Base-by-base conservation (phyloP, 1,140 invertebrate species). In the Ruditapes philippinarum region DNA sequence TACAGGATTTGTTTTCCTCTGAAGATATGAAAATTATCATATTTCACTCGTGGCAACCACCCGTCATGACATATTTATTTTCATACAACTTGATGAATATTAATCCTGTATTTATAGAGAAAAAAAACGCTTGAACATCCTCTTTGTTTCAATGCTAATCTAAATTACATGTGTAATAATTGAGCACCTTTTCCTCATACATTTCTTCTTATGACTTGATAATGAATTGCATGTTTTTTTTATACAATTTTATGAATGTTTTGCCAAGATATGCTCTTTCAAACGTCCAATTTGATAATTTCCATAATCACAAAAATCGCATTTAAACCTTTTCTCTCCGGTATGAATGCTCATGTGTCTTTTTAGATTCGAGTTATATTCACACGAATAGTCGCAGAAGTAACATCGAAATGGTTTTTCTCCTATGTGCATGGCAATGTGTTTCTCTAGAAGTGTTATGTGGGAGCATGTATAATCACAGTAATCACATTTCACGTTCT, bases 321-420 rank as follows among this genome's bases (percentile, higher is more conserved):
- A 82, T 25, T 42, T 45, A 54, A 65, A 82, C 14, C 22, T 19
- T 82, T 49, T 45, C 51, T 82, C 57, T 68, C 80, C n/a, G 25
- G 80, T n/a, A 82, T 68, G 80, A 25, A 45, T 45, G 0, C 57
- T 62, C 80, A 82, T 68, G 31, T 82, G 80, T 68, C 14, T n/a
- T 60, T 68, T 68, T 40, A 82, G 40, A 68, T 12, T 33, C 38
- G n/a, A n/a, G 0, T 38, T 45, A 11, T 68, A 11, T 17, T 0
- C 1, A 68, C 12, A 68, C 38, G 25, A n/a, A 28, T n/a, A 31
- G 68, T 28, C 31, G 45, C 57, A 82, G 19, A 68, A 2, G 28
- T 68, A 17, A 68, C 80, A 82, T 68, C 42, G 65, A 0, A 65
- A 82, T 11, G 28, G 0, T 68, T 68, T 82, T 31, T 82, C 80